A percentile compares a stretch with the other conserved stretches of the same genome.
Conservation (phyloP, 2,797 vertebrate genomes). For the Pseudochromis fuscus region DNA sequence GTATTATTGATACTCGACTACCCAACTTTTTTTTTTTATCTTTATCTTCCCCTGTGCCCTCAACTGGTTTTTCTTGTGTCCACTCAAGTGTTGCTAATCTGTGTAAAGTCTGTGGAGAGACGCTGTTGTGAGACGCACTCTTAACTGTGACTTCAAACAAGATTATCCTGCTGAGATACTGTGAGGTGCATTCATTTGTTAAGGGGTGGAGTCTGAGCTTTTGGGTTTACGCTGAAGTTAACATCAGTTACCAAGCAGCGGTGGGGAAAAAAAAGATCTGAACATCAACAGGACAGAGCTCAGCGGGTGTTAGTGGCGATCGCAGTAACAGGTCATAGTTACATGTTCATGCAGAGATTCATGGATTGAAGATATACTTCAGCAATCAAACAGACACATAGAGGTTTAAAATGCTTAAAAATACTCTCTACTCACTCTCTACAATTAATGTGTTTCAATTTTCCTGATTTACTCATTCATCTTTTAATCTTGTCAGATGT, state of each 20-base stretch:
- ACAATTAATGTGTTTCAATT: too few species aligned
- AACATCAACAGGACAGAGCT: slow-evolving; percentile 11
- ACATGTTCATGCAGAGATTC: too few species aligned
- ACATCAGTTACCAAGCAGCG: slow-evolving; percentile 1
- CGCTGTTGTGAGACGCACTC: slow-evolving; percentile 54
- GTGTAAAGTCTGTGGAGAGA: slow-evolving; percentile 65
- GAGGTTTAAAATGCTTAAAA: too few species aligned
- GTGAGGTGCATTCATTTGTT: slow-evolving; percentile 51
- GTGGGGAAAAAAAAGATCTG: not conserved
- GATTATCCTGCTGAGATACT: slow-evolving; percentile 59
- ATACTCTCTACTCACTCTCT: too few species aligned
- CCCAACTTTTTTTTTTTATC: slow-evolving; percentile 24
- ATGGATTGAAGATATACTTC: too few species aligned
- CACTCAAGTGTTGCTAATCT: slow-evolving; percentile 74
- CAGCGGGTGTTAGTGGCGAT: slow-evolving; percentile 9
- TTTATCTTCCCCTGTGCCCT: slow-evolving; percentile 13
- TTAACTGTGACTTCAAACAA: slow-evolving; percentile 58
- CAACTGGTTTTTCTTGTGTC: slow-evolving; percentile 54
- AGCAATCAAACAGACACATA: too few species aligned
- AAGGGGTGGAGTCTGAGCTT: slow-evolving; percentile 30
- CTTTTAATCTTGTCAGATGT: too few species aligned
- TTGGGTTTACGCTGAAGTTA: slow-evolving; percentile 39
- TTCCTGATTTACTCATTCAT: too few species aligned
- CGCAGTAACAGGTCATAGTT: slow-evolving; percentile 13
- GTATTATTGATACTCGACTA: slow-evolving; percentile 26